Conservation (phyloP, 2,113 vertebrate genomes). For the Rhabdornis inornatus region DNA sequence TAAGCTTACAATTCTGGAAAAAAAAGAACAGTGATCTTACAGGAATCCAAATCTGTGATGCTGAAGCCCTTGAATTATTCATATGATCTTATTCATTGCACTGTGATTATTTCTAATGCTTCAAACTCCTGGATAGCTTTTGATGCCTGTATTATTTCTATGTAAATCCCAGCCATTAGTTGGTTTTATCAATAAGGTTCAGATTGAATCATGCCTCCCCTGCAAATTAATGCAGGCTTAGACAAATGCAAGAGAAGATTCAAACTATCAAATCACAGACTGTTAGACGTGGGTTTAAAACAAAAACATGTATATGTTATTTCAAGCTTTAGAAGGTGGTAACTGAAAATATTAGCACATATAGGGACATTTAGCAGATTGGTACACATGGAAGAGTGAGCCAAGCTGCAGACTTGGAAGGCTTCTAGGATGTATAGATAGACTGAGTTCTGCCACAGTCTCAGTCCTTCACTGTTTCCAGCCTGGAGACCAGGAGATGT, state of each 20-base stretch:
- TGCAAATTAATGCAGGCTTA: conserved; percentile 17
- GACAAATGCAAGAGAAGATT: conserved; percentile 6
- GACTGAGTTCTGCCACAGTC: neutral
- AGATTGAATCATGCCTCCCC: conserved; percentile 41
- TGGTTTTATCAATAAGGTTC: conserved; percentile 55
- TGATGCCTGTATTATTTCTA: conserved; percentile 59
- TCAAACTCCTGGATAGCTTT: conserved; percentile 55
- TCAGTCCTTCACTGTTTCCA: neutral
- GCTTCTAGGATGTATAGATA: neutral
- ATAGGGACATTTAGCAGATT: neutral
- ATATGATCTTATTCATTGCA: conserved; percentile 43
- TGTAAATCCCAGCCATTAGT: conserved; percentile 60
- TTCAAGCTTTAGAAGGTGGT: neutral
- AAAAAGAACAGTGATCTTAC: conserved; percentile 12
- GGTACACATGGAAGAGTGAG: neutral
- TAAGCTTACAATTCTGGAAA: neutral
- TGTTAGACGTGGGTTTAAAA: neutral
- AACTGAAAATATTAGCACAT: neutral
- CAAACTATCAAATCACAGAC: neutral
- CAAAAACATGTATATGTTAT: neutral
- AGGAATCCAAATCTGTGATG: conserved; percentile 32
- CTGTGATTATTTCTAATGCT: conserved; percentile 52
- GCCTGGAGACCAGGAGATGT: neutral
- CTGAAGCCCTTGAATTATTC: conserved; percentile 51
- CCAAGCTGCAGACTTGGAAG: neutral